Evolutionary conservation across 2,888 invertebrate genomes (phyloP), one percentile per base, ranked within the genome.

Genomic region (Napeogenes inachia): DNA sequence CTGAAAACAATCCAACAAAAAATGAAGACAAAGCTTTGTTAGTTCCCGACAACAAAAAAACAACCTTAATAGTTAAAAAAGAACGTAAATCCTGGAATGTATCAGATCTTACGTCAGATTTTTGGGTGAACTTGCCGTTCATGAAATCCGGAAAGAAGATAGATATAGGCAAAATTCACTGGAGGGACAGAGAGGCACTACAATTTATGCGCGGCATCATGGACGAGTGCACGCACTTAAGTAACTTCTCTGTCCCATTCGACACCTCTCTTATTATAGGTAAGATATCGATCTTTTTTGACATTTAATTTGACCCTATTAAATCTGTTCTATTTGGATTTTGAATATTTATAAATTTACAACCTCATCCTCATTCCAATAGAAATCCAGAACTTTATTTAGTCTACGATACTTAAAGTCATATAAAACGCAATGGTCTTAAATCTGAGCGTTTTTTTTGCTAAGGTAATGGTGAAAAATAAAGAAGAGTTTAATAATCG

Each of bases 211-310:
- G 96, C 57, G 98, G 98, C 0, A 94, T 99, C 71, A 99, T 99
- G 99, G 99, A 99, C 79, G 98, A 99, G 83, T 99, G 98, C 81
- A 99, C 99, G 0, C 98, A 99, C 87, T 90, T 99, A 50, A 96
- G 94, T 70, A 98, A 99, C 85, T 99, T 98, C 79, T 95, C 97
- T 2, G 91, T 94, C 13, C 96, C 96, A 0, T 94, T 94, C 57
- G 99, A 99, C 78, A 96, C 98, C 0, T 94, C 95, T 10, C 89
- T 99, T 58, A 96, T 98, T 64, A 98, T 97, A 68, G 91, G 91
- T 91, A 21, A 21, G 21, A 21, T 21, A 68, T 54, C 3, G 21
- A 59, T 59, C 13, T 38, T 5, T 56, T 38, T n/a, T 47, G 8
- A 47, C n/a, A 13, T 47, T 13, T 21, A 3, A 8, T 4, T 35